Conservation (phyloP, 2,797 vertebrate species). For the Sebastes diaconus region DNA sequence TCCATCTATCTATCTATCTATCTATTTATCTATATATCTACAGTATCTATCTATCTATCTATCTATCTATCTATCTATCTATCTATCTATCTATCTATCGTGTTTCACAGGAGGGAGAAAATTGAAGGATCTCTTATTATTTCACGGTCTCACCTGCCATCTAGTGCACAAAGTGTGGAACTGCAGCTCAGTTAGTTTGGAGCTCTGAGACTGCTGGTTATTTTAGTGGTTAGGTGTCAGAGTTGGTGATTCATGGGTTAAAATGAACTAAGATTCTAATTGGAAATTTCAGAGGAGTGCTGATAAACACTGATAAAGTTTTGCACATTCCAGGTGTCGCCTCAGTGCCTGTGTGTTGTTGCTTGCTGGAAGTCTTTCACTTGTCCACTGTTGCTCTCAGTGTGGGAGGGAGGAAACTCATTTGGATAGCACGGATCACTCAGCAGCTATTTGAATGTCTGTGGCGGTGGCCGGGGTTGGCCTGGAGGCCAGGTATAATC, state of each 20-base stretch:
- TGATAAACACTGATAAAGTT: neutral
- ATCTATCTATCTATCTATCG: slow-evolving; percentile 48
- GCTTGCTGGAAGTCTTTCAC: neutral
- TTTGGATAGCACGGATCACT: slow-evolving; percentile 60
- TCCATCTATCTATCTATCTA: slow-evolving; percentile 39
- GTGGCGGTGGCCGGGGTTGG: slow-evolving; percentile 53
- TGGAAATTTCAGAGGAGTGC: neutral
- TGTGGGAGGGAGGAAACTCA: slow-evolving; percentile 37
- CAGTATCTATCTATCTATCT: slow-evolving; percentile 38
- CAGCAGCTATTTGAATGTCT: slow-evolving; percentile 64
- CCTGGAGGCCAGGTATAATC: slow-evolving; percentile 65
- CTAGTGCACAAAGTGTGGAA: slow-evolving; percentile 64
- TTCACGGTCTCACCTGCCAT: slow-evolving; percentile 76
- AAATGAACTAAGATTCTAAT: neutral
- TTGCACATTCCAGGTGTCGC: neutral
- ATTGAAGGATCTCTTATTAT: slow-evolving; percentile 36
- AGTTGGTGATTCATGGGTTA: slow-evolving; percentile 10
- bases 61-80: slow-evolving; percentile 43
- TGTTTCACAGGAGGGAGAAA: slow-evolving; percentile 28
- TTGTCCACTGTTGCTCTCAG: slow-evolving; percentile 11
- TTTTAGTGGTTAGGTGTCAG: slow-evolving; percentile 3
- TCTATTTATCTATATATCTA: too few species aligned
- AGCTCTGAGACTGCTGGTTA: neutral
- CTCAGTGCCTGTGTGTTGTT: neutral
- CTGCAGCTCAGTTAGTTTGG: slow-evolving; percentile 11